Percentiles rank a stretch among this genome's conserved stretches.
Conservation (phyloP, 2,888 invertebrate genomes). For the Bombylius major region DNA sequence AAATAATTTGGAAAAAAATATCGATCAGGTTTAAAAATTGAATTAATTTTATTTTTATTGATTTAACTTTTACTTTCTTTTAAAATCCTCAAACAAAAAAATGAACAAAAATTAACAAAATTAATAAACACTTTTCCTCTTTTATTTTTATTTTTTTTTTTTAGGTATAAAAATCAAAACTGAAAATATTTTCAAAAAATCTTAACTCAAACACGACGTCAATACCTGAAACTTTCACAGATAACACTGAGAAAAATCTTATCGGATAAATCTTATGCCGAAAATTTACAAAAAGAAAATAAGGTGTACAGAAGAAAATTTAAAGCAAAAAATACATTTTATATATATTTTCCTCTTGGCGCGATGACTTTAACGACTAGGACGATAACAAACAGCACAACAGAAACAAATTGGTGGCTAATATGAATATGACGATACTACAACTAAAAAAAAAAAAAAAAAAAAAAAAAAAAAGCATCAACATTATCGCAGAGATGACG, state of each 20-base stretch:
- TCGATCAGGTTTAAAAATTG: no score
- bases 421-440: background rate
- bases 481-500: no score
- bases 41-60: no score
- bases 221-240: constrained; percentile 37
- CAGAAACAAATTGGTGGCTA: background rate
- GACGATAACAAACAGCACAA: background rate
- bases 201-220: constrained; percentile 14
- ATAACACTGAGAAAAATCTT: constrained; percentile 31
- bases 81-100: no score
- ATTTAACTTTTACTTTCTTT: no score
- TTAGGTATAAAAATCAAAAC: background rate
- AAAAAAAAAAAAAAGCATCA: background rate
- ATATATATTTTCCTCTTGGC: no score
- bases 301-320: no score
- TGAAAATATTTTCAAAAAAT: background rate
- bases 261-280: constrained; percentile 7
- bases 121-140: no score
- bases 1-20: no score
- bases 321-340: no score
- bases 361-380: background rate
- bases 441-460: background rate
- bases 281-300: constrained; percentile 4
- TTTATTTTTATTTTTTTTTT: background rate
- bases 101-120: no score